Conservation (phyloP, 2,113 vertebrate genomes). For the Pterocles gutturalis region DNA sequence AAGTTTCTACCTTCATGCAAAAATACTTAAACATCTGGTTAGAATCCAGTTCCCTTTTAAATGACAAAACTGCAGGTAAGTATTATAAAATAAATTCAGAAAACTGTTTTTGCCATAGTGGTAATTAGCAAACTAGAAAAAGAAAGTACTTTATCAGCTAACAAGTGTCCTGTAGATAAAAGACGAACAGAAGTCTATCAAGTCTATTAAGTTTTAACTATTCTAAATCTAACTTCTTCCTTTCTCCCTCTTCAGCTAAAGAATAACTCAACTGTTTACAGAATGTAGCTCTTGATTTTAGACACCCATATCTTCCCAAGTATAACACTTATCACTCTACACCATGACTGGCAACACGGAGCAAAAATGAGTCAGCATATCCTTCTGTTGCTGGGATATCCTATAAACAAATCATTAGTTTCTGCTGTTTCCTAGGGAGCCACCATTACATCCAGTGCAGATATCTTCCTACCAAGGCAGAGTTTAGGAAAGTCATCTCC, state of each 20-base stretch:
- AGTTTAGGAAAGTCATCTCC: not conserved
- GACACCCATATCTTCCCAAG: not conserved
- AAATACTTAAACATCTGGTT: not conserved
- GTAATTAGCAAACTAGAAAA: not conserved
- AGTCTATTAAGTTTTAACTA: not conserved
- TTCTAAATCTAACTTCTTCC: not conserved
- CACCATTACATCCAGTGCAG: not conserved
- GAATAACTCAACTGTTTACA: not conserved
- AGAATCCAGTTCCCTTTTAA: not conserved
- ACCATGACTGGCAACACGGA: not conserved
- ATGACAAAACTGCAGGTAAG: not conserved
- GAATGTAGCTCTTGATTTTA: not conserved
- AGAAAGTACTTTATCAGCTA: not conserved
- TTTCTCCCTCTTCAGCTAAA: not conserved
- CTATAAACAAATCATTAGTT: not conserved
- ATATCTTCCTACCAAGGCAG: not conserved
- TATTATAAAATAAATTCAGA: not conserved
- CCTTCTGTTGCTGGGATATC: not conserved
- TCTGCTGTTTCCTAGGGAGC: not conserved
- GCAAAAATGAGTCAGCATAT: not conserved
- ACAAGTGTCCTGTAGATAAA: not conserved
- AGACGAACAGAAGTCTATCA: not conserved
- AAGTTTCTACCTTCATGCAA: not conserved
- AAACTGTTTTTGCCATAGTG: not conserved
- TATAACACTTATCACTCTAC: not conserved